Conservation (phyloP, 1,140 invertebrate genomes). For the Lordiphosa stackelbergi region DNA sequence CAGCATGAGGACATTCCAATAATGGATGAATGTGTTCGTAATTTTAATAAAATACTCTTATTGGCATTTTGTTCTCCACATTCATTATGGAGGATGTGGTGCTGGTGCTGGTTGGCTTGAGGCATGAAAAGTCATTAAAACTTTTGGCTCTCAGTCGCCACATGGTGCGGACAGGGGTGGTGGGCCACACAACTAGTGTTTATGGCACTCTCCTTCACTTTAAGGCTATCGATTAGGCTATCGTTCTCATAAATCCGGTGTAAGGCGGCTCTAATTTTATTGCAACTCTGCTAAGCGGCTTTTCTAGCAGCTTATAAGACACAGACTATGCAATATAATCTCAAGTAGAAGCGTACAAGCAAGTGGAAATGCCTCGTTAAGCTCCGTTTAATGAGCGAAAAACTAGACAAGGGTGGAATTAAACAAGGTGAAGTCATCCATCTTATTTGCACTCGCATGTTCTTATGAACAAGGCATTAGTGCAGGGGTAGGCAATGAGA, state of each 20-base stretch:
- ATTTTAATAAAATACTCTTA: conserved; percentile 75
- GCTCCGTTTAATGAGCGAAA: too few relatives aligned
- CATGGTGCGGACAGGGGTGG: conserved; percentile 4
- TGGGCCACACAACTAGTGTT: conserved; percentile 16
- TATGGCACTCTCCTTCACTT: conserved; percentile 14
- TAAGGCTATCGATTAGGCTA: conserved; percentile 50
- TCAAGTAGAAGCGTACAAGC: too few relatives aligned
- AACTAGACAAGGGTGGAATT: too few relatives aligned
- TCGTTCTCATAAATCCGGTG: conserved; percentile 56
- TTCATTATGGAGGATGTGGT: conserved; percentile 41
- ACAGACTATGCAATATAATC: too few relatives aligned
- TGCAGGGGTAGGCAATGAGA: too few relatives aligned
- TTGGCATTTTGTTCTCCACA: conserved; percentile 58
- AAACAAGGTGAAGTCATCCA: too few relatives aligned
- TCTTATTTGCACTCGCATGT: too few relatives aligned
- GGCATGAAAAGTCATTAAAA: conserved; percentile 73
- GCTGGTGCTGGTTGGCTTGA: conserved; percentile 18
- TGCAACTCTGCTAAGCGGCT: conserved; percentile 46
- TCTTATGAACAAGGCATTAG: too few relatives aligned
- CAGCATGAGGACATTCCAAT: conserved; percentile 60
- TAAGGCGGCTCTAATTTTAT: conserved; percentile 65
- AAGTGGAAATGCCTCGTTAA: too few relatives aligned
- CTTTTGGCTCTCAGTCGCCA: conserved; percentile 41
- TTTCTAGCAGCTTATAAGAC: too few relatives aligned
- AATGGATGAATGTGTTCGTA: conserved; percentile 73